Conservation (phyloP, 2,797 vertebrate species). For the Phrynocephalus vlangalii region DNA sequence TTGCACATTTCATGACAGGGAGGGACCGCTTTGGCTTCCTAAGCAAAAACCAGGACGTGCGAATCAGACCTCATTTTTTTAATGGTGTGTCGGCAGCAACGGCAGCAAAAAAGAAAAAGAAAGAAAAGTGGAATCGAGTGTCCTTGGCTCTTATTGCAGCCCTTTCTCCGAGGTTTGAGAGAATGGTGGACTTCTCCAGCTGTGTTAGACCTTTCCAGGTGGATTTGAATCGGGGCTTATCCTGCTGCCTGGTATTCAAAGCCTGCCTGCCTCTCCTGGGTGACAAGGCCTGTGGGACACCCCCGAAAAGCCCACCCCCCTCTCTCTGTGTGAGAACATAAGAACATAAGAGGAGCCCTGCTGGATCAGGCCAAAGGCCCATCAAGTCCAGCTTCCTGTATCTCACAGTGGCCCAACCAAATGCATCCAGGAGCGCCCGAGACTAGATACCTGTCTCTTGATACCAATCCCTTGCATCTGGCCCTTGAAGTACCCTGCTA, state of each 20-base stretch:
- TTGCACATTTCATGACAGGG: conserved; percentile 50
- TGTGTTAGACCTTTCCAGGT: not conserved
- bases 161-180: conserved; percentile 13
- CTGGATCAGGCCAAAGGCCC: too few species aligned
- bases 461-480: too few species aligned
- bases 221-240: not conserved
- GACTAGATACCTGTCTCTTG: too few species aligned
- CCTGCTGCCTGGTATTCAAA: not conserved
- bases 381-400: too few species aligned
- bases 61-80: conserved; percentile 18
- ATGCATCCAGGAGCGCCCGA: too few species aligned
- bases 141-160: not conserved
- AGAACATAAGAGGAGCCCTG: too few species aligned
- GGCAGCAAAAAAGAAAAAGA: too few species aligned
- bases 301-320: not conserved
- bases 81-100: not conserved
- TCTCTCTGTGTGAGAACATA: too few species aligned
- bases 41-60: conserved; percentile 31
- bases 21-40: conserved; percentile 39
- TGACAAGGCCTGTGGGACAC: not conserved
- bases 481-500: too few species aligned
- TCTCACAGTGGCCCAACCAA: too few species aligned
- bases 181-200: not conserved
- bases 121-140: not conserved
- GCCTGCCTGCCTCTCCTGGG: not conserved